phyloP scores from a whole-genome alignment of 2,113 vertebrate genomes.

The Corythoichthys intestinalis region DNA sequence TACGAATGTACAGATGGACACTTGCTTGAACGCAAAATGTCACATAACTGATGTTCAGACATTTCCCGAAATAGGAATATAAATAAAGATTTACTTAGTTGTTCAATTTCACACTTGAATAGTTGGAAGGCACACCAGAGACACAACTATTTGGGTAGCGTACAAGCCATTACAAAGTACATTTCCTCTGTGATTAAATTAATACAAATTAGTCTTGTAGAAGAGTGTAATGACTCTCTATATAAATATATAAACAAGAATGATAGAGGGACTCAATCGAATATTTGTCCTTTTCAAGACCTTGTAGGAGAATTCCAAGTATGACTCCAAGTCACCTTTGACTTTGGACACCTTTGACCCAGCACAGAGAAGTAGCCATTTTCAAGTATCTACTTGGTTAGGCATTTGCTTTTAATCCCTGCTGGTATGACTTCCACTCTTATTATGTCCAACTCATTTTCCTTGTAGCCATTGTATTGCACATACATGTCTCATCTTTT shows the following conservation, averaged over 20 bases:
- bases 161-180: background rate
- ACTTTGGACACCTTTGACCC: slow-evolving; percentile 38
- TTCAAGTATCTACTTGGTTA: slow-evolving; percentile 22
- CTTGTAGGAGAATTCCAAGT: background rate
- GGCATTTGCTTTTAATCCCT: slow-evolving; percentile 29
- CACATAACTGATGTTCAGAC: background rate
- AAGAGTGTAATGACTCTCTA: background rate
- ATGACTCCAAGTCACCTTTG: slow-evolving; percentile 1
- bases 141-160: background rate
- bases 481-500: slow-evolving; percentile 28
- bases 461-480: slow-evolving; percentile 16
- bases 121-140: background rate
- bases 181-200: background rate
- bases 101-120: background rate
- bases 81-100: background rate
- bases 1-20: no score
- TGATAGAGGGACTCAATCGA: background rate
- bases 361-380: slow-evolving; percentile 37
- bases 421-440: slow-evolving; percentile 18
- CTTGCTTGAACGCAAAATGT: background rate
- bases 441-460: slow-evolving; percentile 29
- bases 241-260: background rate
- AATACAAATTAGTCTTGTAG: background rate
- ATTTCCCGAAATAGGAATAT: background rate
- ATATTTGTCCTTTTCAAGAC: background rate